phyloP scores from a whole-genome alignment of 2,888 invertebrate genomes.

The Branchipolynoe longqiensis region DNA sequence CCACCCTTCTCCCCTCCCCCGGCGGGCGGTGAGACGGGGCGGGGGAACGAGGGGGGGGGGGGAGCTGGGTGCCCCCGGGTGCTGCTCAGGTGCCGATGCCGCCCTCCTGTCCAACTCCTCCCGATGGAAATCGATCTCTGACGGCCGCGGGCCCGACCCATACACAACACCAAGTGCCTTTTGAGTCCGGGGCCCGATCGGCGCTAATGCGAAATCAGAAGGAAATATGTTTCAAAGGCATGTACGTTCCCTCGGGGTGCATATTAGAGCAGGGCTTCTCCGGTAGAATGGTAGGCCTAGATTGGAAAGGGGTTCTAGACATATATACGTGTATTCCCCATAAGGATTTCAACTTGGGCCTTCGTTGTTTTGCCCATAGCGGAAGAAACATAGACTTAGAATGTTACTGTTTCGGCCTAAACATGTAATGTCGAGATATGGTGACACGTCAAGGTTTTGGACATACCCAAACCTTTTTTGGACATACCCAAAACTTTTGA shows the following conservation, averaged over 20 bases:
- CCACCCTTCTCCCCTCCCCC: neutral
- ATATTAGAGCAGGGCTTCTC: neutral
- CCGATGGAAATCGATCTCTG: constrained; percentile 4
- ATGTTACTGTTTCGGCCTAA: too few species aligned
- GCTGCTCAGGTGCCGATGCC: neutral
- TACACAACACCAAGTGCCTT: constrained; percentile 46
- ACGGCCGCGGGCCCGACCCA: neutral
- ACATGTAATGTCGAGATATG: too few species aligned
- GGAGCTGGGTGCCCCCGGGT: neutral
- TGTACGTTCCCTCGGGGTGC: constrained; percentile 33
- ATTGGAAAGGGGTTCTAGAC: too few species aligned
- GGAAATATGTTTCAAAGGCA: constrained; percentile 51
- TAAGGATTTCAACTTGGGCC: too few species aligned
- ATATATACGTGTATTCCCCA: too few species aligned
- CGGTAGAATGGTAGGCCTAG: too few species aligned
- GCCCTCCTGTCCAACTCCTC: constrained; percentile 15
- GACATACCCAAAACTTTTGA: too few species aligned
- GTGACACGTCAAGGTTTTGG: too few species aligned
- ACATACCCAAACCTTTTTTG: too few species aligned
- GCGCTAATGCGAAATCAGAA: constrained; percentile 46
- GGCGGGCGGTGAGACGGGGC: neutral
- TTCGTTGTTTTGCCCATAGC: too few species aligned
- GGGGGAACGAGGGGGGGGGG: neutral
- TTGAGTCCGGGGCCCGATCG: constrained; percentile 26
- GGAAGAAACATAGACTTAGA: too few species aligned